Base-by-base conservation (phyloP, 2,888 invertebrate genomes). In the Augiades crinisus region DNA sequence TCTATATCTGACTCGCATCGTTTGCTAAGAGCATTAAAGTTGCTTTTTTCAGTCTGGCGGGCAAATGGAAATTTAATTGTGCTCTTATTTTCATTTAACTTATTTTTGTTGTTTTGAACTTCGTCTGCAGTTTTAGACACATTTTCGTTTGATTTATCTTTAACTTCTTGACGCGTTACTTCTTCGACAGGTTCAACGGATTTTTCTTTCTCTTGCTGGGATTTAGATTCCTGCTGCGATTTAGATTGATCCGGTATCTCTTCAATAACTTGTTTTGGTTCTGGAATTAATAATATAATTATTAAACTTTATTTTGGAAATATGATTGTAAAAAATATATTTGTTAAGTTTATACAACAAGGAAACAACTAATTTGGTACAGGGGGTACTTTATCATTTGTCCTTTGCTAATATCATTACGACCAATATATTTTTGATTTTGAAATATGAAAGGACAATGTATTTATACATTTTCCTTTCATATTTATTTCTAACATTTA, bases 1-100 rank as follows among this genome's bases (percentile, higher is more conserved):
- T 91, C 85, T 43, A 91, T 79, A 56, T 90, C 89, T 2, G 68
- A 55, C 49, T 71, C 61, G 19, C 89, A 75, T 67, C 72, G 81
- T 54, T 78, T 73, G 54, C 75, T 78, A 19, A 90, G 74, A 2
- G 81, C 78, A 45, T 75, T 68, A 3, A 88, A 65, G 55, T 90
- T 89, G 56, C 72, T 81, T 59, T 81, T 81, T 61, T 88, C 88
- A 1, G 73, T 69, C 57, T 81, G 83, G 40, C 78, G 75, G 1
- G 80, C 78, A 52, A 75, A 81, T 0, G 84, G 85, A 36, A 87
- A 57, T 37, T 74, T 74, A 4, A 70, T 63, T 1, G 63, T 58
- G 2, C 73, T 59, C 53, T 65, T 65, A 1, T 56, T 46, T 3
- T 54, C 54, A 17, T 57, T 43, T 45, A 33, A 6, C 24, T 57